phyloP scores from a whole-genome alignment of 2,797 vertebrate genomes.

The Bufotes viridis region DNA sequence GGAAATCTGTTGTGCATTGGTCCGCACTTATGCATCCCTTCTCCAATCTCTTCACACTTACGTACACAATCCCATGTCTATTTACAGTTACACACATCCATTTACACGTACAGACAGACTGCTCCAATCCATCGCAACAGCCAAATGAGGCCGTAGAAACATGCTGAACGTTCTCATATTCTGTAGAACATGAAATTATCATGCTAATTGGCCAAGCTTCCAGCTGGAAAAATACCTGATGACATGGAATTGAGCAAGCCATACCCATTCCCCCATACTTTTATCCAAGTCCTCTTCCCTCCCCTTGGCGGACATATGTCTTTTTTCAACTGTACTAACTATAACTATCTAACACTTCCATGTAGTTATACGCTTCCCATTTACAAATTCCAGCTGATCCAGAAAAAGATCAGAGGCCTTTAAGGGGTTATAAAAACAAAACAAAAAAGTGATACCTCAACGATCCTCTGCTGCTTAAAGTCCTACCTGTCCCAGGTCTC shows the following conservation, averaged over 20 bases:
- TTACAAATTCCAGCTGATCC: no score
- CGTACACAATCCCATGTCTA: background rate
- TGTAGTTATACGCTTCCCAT: no score
- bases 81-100: slow-evolving; percentile 16
- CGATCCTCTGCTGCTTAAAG: no score
- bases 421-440: no score
- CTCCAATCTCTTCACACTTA: slow-evolving; percentile 22
- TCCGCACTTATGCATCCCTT: background rate
- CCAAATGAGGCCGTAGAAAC: background rate
- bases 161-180: background rate
- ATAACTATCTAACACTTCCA: no score
- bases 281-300: background rate
- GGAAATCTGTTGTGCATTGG: background rate
- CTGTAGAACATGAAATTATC: background rate
- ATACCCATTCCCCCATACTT: background rate
- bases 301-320: no score
- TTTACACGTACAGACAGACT: slow-evolving; percentile 34
- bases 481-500: no score
- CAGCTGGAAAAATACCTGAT: background rate
- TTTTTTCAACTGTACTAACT: no score
- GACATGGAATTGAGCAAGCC: background rate
- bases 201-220: background rate
- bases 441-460: no score
- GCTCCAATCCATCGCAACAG: background rate
- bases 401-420: no score